Evolutionary conservation across 2,113 vertebrate species (phyloP).

Genomic region (Apus apus): DNA sequence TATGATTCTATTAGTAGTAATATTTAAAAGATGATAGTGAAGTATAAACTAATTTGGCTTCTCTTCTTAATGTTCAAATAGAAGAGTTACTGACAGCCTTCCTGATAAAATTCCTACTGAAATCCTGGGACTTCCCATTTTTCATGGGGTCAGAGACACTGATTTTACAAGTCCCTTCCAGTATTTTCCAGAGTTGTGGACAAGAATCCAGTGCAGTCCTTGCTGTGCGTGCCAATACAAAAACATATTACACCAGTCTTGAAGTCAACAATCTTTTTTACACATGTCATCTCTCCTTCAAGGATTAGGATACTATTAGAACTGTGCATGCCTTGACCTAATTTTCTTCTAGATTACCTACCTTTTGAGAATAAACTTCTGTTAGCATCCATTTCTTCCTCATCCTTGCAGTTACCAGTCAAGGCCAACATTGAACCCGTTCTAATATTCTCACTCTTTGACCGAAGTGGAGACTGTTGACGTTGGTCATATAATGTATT

Average conservation of each 20-base stretch:
- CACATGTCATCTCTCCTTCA: background rate
- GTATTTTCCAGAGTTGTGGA: background rate
- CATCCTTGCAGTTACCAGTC: background rate
- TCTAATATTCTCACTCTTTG: background rate
- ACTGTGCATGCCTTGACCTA: background rate
- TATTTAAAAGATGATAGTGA: background rate
- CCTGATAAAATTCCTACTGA: background rate
- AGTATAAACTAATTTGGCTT: background rate
- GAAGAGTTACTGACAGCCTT: background rate
- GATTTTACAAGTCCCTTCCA: background rate
- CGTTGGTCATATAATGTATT: background rate
- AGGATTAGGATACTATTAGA: background rate
- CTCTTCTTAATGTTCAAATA: background rate
- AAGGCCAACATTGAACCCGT: conserved; percentile 18
- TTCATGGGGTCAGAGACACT: background rate
- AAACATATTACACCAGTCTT: background rate
- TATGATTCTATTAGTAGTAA: background rate
- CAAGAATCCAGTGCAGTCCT: background rate
- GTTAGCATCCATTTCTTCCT: background rate
- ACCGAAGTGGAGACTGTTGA: background rate
- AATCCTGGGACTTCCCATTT: background rate
- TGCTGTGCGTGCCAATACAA: background rate
- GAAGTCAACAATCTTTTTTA: background rate
- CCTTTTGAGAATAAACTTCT: conserved; percentile 26
- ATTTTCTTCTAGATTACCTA: background rate